phyloP scores from a whole-genome alignment of 2,113 vertebrate genomes.

The Mormoops blainvillei region DNA sequence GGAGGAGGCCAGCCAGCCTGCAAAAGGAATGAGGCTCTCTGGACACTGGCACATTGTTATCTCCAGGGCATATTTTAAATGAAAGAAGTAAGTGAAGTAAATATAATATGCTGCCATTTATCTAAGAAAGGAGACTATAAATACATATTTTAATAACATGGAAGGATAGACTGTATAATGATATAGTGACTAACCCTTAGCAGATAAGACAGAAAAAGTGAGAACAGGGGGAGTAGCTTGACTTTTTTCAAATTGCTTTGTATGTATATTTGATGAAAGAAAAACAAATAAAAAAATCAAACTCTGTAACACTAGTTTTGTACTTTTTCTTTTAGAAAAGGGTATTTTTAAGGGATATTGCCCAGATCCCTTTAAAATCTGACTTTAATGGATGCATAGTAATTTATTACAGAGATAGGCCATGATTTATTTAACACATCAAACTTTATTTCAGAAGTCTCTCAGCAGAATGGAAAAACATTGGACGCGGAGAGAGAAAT shows the following conservation, averaged over 20 bases:
- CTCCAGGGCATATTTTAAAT: background rate
- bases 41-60: too few relatives aligned
- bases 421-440: background rate
- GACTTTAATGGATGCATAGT: background rate
- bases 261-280: background rate
- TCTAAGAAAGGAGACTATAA: background rate
- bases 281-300: background rate
- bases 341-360: too few relatives aligned
- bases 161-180: background rate
- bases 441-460: background rate
- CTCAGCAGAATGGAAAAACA: background rate
- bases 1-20: fast-evolving
- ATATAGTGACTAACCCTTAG: background rate
- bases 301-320: background rate
- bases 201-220: background rate
- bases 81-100: background rate
- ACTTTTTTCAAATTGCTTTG: background rate
- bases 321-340: background rate
- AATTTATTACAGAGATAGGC: background rate
- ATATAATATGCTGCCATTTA: background rate
- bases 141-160: background rate
- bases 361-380: background rate
- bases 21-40: background rate
- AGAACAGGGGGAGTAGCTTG: background rate
- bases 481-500: background rate